A percentile compares a stretch with the other conserved stretches of the same genome.
Evolutionary conservation across 1,140 invertebrate genomes (phyloP).

Genomic region (Eciton burchellii): DNA sequence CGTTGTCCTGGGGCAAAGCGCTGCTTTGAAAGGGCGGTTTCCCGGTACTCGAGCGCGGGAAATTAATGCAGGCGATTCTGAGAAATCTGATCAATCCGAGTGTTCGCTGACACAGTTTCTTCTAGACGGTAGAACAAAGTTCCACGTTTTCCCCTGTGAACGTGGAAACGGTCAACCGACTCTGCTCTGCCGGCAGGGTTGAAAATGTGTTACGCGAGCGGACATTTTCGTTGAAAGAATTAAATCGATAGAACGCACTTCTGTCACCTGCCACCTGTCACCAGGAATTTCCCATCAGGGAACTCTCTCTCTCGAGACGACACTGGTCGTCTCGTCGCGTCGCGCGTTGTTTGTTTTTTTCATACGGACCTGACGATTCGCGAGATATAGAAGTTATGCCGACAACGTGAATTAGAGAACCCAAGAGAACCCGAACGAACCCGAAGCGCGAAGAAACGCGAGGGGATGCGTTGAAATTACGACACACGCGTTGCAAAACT

Average conservation of each 20-base stretch:
- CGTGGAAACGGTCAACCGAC: no score
- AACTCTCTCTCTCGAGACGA: no score
- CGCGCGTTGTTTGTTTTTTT: no score
- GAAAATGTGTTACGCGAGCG: no score
- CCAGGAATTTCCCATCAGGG: no score
- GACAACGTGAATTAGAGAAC: background rate
- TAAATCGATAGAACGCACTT: no score
- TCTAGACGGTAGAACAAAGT: background rate
- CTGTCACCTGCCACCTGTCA: no score
- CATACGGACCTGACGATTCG: background rate
- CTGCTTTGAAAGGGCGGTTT: slow-evolving; percentile 8
- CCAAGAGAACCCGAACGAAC: background rate
- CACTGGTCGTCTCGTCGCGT: no score
- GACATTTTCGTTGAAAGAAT: no score
- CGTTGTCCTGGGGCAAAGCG: background rate
- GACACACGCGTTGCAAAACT: slow-evolving; percentile 70
- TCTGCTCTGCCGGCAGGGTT: no score
- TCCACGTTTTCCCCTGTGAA: background rate
- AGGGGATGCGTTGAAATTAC: slow-evolving; percentile 45
- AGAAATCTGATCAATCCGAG: slow-evolving; percentile 30
- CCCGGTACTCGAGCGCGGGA: background rate
- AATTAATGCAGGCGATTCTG: slow-evolving; percentile 19
- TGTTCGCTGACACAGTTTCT: slow-evolving; percentile 9
- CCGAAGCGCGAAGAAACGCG: background rate
- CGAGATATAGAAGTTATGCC: background rate